Base-by-base conservation (phyloP, 23 tunicate genomes). In the Pegea sp. region DNA sequence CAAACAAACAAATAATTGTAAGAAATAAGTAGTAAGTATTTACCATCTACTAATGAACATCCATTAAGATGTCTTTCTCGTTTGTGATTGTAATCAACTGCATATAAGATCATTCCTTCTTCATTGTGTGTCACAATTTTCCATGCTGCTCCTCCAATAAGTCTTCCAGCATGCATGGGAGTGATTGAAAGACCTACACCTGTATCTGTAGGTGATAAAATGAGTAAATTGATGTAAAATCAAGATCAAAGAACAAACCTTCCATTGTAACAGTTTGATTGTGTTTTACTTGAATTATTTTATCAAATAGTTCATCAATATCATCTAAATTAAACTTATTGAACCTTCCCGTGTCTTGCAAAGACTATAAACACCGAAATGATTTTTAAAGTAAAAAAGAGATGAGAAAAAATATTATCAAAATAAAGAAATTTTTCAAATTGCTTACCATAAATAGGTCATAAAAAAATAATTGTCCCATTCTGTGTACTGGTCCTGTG, bases 131-230 rank as follows among this genome's bases (percentile, higher is more conserved):
- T 89, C 1, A 89, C 64, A 19, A 89, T 78, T 27, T 77, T 89
- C 98, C 98, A 89, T 2, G 90, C 77, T 30, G 98, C 74, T 18
- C 98, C 98, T 28, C 98, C 98, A 30, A 89, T 77, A 59, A 89
- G 77, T 28, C 74, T 84, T 19, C 93, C 98, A 16, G 98, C 90
- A 48, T 89, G 98, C 2, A 89, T 77, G 19, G 98, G 98, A 11
- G 79, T 66, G 54, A 89, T 78, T 7, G 90, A 71, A 25, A 89
- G 60, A 8, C 98, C 98, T 33, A 68, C 53, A 21, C 86, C 96
- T 64, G 76, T 75, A 30, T 76, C 88, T 76, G 26, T 5, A 46
- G 11, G 3, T 1, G 6, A n/a, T 4, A 28, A 4, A 28, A n/a
- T n/a, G 46, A 11, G 16, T 8, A 38, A 38, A 38, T 16, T 38